Percentiles rank a stretch among this genome's conserved stretches.
phyloP scores from a whole-genome alignment of 2,797 vertebrate genomes.

The Peromyscus eremicus region DNA sequence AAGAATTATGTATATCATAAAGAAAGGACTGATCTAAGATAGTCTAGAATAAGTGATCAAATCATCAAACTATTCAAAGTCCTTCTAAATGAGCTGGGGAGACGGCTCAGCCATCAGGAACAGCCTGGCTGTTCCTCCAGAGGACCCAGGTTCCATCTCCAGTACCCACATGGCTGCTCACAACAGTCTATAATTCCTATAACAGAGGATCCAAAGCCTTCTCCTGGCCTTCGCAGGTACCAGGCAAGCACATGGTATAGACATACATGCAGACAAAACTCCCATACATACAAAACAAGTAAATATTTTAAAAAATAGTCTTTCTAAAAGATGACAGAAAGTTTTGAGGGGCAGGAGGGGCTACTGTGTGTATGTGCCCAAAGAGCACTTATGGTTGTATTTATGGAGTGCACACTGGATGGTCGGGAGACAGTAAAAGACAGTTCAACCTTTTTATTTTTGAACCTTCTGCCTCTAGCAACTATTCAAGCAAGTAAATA shows the following conservation, averaged over 20 bases:
- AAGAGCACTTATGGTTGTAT: background rate
- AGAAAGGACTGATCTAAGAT: background rate
- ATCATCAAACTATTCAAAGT: conserved; percentile 33
- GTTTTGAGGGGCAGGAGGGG: background rate
- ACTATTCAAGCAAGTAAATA: conserved; percentile 28
- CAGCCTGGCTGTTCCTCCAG: background rate
- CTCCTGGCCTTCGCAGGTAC: background rate
- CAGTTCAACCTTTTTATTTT: conserved; percentile 44
- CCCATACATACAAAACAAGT: background rate
- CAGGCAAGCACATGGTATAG: background rate
- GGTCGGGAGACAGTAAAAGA: background rate
- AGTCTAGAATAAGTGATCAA: conserved; percentile 34
- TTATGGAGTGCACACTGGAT: background rate
- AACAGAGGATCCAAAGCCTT: background rate
- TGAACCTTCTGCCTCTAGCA: background rate
- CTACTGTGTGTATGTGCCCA: background rate
- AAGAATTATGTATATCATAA: background rate
- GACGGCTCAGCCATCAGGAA: background rate
- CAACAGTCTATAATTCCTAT: background rate
- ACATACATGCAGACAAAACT: background rate
- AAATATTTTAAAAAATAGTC: background rate
- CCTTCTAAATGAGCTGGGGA: background rate
- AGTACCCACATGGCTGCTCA: background rate
- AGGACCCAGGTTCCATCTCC: background rate
- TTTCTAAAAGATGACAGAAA: conserved; percentile 42